Percentiles rank a stretch among this genome's conserved stretches.
These are phyloP conservation scores for Mantis religiosa DNA, from an alignment of 2,888 invertebrate genomes.

Conservation along the genomic window DNA sequence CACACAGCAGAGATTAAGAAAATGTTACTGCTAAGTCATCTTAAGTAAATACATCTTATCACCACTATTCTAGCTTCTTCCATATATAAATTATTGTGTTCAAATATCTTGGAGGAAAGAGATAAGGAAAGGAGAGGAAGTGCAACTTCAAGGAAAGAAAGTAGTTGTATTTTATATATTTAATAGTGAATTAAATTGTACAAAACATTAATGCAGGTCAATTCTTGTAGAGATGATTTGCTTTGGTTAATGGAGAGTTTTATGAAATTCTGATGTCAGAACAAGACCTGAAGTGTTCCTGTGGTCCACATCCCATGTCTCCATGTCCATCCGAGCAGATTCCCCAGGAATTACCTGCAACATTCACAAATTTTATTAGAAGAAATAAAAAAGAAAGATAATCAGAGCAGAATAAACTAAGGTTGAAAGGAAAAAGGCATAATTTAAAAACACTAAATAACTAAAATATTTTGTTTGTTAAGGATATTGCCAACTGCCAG, in stretches of 20 bases:
- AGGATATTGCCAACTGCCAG: no score
- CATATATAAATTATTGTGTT: no score
- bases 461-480: no score
- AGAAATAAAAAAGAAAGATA: background rate
- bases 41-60: no score
- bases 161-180: background rate
- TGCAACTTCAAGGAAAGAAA: background rate
- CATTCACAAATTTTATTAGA: background rate
- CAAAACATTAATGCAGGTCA: background rate
- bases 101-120: background rate
- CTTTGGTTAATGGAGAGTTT: background rate
- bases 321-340: slow-evolving; percentile 40
- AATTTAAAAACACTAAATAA: background rate
- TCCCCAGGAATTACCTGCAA: slow-evolving; percentile 43
- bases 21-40: no score
- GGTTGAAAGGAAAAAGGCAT: background rate
- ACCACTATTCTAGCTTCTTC: no score
- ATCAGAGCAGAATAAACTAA: background rate
- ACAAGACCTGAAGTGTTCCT: slow-evolving; percentile 44
- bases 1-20: no score
- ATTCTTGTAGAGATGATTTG: no score
- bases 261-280: slow-evolving; percentile 40
- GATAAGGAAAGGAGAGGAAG: background rate
- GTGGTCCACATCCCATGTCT: slow-evolving; percentile 42
- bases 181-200: background rate